A percentile compares a stretch with the other conserved stretches of the same genome.
Evolutionary conservation across 2,113 vertebrate genomes (phyloP).

Genomic region (Charina bottae): DNA sequence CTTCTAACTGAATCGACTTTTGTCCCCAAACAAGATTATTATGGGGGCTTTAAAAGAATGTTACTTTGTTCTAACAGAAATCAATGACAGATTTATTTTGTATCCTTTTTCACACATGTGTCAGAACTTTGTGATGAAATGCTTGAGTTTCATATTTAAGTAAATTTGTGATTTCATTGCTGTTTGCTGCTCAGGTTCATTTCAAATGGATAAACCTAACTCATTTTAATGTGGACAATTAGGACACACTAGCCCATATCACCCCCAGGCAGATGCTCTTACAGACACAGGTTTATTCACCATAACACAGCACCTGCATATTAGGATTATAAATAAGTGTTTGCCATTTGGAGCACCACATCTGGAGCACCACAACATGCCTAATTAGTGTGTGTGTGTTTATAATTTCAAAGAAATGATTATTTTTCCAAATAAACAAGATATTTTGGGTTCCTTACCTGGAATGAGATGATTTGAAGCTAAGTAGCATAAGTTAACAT

Average conservation of each 20-base stretch:
- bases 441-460: not conserved
- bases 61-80: too few species aligned
- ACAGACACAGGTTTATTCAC: not conserved
- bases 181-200: not conserved
- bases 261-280: not conserved
- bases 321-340: not conserved
- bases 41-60: not conserved
- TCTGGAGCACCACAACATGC: not conserved
- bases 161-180: conserved; percentile 1
- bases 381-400: not conserved
- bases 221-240: not conserved
- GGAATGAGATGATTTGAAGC: not conserved
- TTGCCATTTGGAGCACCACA: too few species aligned
- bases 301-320: not conserved
- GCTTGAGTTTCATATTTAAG: conserved; percentile 8
- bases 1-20: not conserved
- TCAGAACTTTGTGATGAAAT: not conserved
- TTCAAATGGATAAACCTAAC: conserved; percentile 20
- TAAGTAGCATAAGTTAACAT: not conserved
- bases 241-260: not conserved
- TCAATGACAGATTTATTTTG: not conserved
- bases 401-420: not conserved
- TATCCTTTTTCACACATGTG: not conserved
- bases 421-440: not conserved
- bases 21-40: not conserved